Base-by-base conservation (phyloP, 2,888 invertebrate genomes). In the Drosophila anomalipes region DNA sequence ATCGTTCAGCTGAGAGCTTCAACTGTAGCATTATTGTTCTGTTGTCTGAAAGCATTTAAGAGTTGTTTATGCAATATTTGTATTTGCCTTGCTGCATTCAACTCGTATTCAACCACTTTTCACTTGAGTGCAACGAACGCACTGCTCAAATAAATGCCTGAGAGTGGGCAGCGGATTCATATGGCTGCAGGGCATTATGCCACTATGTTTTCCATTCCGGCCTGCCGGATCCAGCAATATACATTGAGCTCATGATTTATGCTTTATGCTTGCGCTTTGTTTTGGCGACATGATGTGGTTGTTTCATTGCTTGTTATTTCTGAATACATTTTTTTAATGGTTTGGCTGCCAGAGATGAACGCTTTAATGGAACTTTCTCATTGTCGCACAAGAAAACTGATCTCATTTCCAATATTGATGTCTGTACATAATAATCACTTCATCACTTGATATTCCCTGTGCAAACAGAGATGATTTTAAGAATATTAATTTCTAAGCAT, bases 201-300 rank as follows among this genome's bases (percentile, higher is more conserved):
- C 44, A 60, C 28, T 52, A 60, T 74, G 70, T 59, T 60, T 69
- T 66, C 54, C 52, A 61, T 74, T 62, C 30, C 51, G 54, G 44
- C 28, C 57, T 47, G 68, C 39, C 64, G 59, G 57, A 67, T 68
- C 63, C 70, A 60, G 83, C 80, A 66, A 75, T 79, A 74, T 75
- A 67, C 81, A 88, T 79, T 86, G 73, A 86, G 70, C 86, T 83
- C 77, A 88, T 77, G 74, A 77, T 83, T 83, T 63, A 79, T 77
- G 83, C 22, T 22, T 86, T 79, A 56, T 67, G 87, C 72, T 74
- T 77, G 59, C 74, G 61, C 74, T 53, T 51, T 52, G 68, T 71
- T 74, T 65, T 37, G 49, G 37, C 28, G n/a, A 39, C 57, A 66
- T 77, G 72, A 74, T 62, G 71, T 68, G 79, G 82, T 59, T 77